phyloP scores from a whole-genome alignment of 2,888 invertebrate species.

The Eilema griseolum region DNA sequence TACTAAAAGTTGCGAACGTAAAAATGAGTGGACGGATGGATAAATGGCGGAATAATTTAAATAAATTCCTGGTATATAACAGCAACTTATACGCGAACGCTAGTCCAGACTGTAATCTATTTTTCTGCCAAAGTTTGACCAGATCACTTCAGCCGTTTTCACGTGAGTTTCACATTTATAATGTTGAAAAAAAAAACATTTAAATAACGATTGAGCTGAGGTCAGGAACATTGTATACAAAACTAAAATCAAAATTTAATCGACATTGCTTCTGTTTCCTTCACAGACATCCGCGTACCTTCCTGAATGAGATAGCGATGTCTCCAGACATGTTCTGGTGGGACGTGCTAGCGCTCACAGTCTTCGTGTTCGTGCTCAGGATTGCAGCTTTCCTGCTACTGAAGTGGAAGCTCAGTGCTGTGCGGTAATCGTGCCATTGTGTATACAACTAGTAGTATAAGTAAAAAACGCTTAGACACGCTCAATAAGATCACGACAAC shows the following conservation, averaged over 20 bases:
- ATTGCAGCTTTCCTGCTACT: conserved; percentile 90
- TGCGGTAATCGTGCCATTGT: conserved; percentile 81
- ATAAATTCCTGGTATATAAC: neutral
- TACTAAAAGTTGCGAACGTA: no score
- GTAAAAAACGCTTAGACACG: neutral
- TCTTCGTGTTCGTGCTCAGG: conserved; percentile 90
- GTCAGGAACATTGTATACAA: no score
- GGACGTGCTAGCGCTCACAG: conserved; percentile 91
- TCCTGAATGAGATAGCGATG: conserved; percentile 94
- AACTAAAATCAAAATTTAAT: neutral
- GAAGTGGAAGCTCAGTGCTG: conserved; percentile 91
- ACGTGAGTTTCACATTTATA: no score
- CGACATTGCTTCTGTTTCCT: neutral
- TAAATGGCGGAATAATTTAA: neutral
- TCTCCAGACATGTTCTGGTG: conserved; percentile 93
- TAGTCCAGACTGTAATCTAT: no score
- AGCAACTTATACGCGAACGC: no score
- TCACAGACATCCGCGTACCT: conserved; percentile 91
- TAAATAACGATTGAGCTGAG: no score
- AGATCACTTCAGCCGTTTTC: no score
- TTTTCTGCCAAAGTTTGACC: no score
- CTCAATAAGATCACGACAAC: neutral
- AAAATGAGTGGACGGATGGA: no score
- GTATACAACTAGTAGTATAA: neutral
- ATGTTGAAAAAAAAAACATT: no score